Percentiles rank a stretch among this genome's conserved stretches.
These are phyloP conservation scores for Drosophila aff. DNA, from an alignment of 1,140 invertebrate genomes.

Conservation along the genomic window DNA sequence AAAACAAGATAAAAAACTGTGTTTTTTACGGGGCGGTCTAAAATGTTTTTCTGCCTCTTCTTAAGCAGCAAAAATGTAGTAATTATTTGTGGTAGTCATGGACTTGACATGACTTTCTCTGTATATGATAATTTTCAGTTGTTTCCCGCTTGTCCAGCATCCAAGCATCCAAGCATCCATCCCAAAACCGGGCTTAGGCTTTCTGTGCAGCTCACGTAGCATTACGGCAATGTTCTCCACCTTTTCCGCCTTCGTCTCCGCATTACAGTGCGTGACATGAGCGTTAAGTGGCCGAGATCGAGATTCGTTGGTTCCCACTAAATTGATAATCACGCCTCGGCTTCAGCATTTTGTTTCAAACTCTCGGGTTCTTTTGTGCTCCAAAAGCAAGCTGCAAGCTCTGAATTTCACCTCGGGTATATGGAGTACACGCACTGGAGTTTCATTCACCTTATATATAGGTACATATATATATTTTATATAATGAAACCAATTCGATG, in stretches of 20 bases:
- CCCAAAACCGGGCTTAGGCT: not conserved
- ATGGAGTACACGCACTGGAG: conserved; percentile 12
- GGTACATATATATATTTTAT: not conserved
- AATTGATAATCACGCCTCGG: conserved; percentile 54
- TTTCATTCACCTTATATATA: not conserved
- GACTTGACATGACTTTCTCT: conserved; percentile 58
- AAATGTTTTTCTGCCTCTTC: conserved; percentile 29
- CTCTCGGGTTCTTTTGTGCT: conserved; percentile 9
- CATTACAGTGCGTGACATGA: conserved; percentile 55
- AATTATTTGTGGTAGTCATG: conserved; percentile 46
- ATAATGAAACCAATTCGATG: conserved; percentile 7
- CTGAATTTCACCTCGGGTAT: conserved; percentile 23
- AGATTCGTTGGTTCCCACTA: conserved; percentile 50
- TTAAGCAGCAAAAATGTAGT: conserved; percentile 39
- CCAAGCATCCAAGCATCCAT: conserved; percentile 39
- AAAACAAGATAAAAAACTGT: conserved; percentile 22
- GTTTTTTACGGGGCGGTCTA: conserved; percentile 19
- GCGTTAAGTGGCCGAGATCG: conserved; percentile 49
- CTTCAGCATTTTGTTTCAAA: conserved; percentile 21
- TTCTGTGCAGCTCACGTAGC: conserved; percentile 6
- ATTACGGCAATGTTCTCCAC: conserved; percentile 7
- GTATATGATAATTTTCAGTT: conserved; percentile 47
- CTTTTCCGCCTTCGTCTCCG: conserved; percentile 14
- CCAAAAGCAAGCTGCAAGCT: not conserved
- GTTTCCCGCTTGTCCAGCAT: conserved; percentile 26